Conservation (phyloP, 2,797 vertebrate species). For the Lutjanus argentimaculatus region DNA sequence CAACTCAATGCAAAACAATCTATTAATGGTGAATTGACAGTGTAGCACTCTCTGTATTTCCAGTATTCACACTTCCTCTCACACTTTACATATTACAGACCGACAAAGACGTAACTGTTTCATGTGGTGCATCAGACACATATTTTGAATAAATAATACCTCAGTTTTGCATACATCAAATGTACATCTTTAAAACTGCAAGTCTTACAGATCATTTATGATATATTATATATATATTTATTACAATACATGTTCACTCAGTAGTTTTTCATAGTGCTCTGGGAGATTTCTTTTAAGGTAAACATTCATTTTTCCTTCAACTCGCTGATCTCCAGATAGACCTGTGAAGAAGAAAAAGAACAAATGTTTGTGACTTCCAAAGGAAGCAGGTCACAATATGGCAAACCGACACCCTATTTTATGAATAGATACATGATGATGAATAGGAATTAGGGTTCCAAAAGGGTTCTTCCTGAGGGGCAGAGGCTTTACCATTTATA, state of each 20-base stretch:
- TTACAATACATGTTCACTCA: slow-evolving; percentile 77
- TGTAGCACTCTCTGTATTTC: not conserved
- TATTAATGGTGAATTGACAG: not conserved
- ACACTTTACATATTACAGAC: not conserved
- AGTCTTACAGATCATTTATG: not conserved
- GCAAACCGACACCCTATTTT: not conserved
- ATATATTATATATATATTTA: slow-evolving; percentile 7
- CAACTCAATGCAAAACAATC: not conserved
- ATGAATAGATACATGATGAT: not conserved
- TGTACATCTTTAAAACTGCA: not conserved
- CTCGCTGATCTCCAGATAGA: slow-evolving; percentile 73
- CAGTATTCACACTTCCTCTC: slow-evolving; percentile 15
- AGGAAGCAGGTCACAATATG: not conserved
- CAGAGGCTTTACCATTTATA: too few species aligned
- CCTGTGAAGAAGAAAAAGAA: slow-evolving; percentile 65
- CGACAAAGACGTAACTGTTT: not conserved
- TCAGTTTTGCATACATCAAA: not conserved
- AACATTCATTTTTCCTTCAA: slow-evolving; percentile 86
- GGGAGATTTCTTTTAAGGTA: slow-evolving; percentile 83
- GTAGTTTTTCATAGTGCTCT: slow-evolving; percentile 82
- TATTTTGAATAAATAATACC: not conserved
- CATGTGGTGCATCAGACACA: not conserved
- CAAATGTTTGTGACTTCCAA: not conserved
- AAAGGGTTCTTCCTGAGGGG: too few species aligned
- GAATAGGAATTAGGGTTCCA: not conserved